Base-by-base conservation (phyloP, 2,113 vertebrate genomes). In the Albula goreensis region DNA sequence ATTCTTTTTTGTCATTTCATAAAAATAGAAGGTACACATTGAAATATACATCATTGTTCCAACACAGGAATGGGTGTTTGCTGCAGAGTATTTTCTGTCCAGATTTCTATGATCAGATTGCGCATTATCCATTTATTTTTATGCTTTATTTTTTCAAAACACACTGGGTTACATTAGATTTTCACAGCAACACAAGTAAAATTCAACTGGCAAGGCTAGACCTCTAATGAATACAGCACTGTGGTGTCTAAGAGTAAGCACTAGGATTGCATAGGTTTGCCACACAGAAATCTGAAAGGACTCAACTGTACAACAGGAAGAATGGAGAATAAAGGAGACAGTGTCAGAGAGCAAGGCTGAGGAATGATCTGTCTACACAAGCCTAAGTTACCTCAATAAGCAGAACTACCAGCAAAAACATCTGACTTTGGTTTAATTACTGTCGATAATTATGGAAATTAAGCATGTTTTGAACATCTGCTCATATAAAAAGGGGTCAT, bases 211-310 rank as follows among this genome's bases (percentile, higher is more conserved):
- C 88, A 90, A 92, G 88, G 88, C 90, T 84, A 90, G 85, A 88
- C 87, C 84, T 85, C 88, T 90, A 90, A 89, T 90, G 85, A 83
- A 89, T 82, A 90, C 89, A 91, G 87, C 90, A 87, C 88, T 88
- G 87, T 63, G 88, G 85, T 87, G 87, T 90, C 88, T 89, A 88
- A 90, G 86, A 83, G 86, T 89, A 90, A 92, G 89, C 89, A 82
- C 87, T 90, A 89, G 86, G 87, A 90, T 93, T 95, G 95, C 92
- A 95, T 93, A 95, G 92, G 91, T 94, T 87, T 92, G 87, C 92
- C 89, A 93, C 91, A 89, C 87, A 88, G 79, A 86, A 88, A 92
- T 89, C 88, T 91, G 90, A 90, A 91, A 87, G 85, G 89, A 87
- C 82, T 85, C 48, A 88, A 91, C 78, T 88, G 78, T 89, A 89